These are phyloP conservation scores for Danio albolineatus DNA, from an alignment of 2,797 vertebrate genomes.

Conservation along the genomic window DNA sequence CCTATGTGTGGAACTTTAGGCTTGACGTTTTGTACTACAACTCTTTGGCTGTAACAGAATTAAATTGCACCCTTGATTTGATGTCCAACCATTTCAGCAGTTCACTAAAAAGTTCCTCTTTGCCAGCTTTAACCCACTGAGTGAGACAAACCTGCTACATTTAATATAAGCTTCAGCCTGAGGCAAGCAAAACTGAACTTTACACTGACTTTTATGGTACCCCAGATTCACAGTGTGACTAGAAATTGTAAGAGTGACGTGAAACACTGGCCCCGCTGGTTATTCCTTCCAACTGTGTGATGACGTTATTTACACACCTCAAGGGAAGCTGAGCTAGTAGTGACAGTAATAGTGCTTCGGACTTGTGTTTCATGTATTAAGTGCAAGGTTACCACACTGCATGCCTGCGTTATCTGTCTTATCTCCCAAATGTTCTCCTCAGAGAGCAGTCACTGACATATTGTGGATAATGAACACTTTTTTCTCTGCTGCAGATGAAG, in stretches of 20 bases:
- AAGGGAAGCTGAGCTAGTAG: constrained; percentile 66
- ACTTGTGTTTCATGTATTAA: constrained; percentile 61
- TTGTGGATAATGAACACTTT: constrained; percentile 67
- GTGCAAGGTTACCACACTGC: constrained; percentile 63
- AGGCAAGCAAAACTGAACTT: constrained; percentile 39
- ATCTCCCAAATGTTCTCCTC: constrained; percentile 74
- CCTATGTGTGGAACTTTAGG: too few species aligned
- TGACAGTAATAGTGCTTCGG: constrained; percentile 64
- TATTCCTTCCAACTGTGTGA: constrained; percentile 52
- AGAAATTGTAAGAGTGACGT: constrained; percentile 38
- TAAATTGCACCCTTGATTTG: constrained; percentile 36
- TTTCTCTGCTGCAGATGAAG: constrained; percentile 61
- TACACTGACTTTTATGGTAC: constrained; percentile 41
- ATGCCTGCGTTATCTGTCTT: constrained; percentile 60
- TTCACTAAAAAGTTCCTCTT: constrained; percentile 14
- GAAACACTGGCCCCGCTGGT: constrained; percentile 30
- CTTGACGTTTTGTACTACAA: too few species aligned
- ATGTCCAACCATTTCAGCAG: constrained; percentile 33
- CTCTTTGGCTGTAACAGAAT: constrained; percentile 22
- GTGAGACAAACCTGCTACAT: constrained; percentile 41
- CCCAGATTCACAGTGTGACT: constrained; percentile 40
- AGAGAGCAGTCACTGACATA: constrained; percentile 69
- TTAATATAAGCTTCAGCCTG: constrained; percentile 40
- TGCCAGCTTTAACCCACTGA: constrained; percentile 27
- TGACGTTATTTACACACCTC: constrained; percentile 69